Evolutionary conservation across 2,888 invertebrate genomes (phyloP), one percentile per base, ranked within the genome.

Genomic region (Cephus rjabovi): DNA sequence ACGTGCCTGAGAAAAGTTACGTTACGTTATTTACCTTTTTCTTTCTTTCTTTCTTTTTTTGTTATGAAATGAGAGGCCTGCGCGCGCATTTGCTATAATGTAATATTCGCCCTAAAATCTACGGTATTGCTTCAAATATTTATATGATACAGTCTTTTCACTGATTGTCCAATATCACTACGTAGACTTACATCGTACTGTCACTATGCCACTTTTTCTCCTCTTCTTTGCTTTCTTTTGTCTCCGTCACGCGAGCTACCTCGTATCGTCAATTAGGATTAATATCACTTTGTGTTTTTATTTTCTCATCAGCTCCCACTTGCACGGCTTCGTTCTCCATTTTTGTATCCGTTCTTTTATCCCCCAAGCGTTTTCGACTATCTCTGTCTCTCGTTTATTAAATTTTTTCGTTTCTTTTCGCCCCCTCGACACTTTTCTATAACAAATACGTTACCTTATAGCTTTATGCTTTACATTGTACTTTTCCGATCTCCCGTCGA

Each of bases 141-240:
- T 87, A 88, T 91, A 91, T 90, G 90, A 89, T 91, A 91, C 91
- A 91, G 91, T 91, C 91, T 91, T 90, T 89, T 91, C 90, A 91
- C 91, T 91, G 91, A 91, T 91, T 91, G 91, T 91, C 91, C 91
- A 87, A 89, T 90, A 91, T 91, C 90, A 90, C 91, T 90, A 89
- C 87, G 85, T 89, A 88, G 37, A 76, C 75, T 30, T 75, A 69
- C 70, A 76, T 56, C 56, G 37, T 75, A 34, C 31, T 56, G 35
- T 34, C n/a, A 68, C 34, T 56, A 34, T 35, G 40, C 68, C 31
- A 76, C 34, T 70, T 74, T 34, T 40, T 71, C 69, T 37, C 68
- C 11, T 76, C 69, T 74, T 74, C 35, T 80, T 76, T 34, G 73
- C 79, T 73, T 79, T 30, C 73, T 31, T 77, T 76, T 80, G 68